Evolutionary conservation across 2,113 vertebrate genomes (phyloP), one percentile per base, ranked within the genome.

Genomic region (Crotalus viridis): DNA sequence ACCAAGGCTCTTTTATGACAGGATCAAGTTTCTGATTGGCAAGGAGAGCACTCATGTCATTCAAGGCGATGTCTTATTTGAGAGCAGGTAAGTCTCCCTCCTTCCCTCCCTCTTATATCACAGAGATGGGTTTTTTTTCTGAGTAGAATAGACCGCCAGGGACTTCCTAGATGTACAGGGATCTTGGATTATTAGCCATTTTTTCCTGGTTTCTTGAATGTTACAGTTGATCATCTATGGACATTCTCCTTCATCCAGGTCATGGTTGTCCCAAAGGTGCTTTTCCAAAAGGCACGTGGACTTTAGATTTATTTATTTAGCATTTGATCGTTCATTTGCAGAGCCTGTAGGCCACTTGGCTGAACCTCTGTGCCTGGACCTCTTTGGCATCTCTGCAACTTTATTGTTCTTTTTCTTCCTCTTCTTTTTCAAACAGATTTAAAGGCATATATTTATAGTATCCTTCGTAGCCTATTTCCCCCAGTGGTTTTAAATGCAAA

Each of bases 31-130:
- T 97, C 99, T 99, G 64, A 98, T 99, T 87, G 99, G 98, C 97
- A 99, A 99, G 95, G 97, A 98, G 87, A 99, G 98, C 95, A 99
- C 99, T 94, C 99, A 99, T 91, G 98, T 98, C 7, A 98, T 99
- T 96, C 98, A 98, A 26, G 98, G 98, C 96, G 99, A 99, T 86
- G 95, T 99, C 96, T 98, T 98, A 85, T 99, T 99, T 96, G 99
- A 99, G 95, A 99, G 98, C 98, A 99, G 99, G 99, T 99, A 97
- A 95, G 92, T 95, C 88, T 94, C 17, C 13, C 24, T 64, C 13
- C 89, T 24, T 52, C 51, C 26, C 13, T 54, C 86, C 48, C 48
- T 52, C 12, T 52, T 26, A 54, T n/a, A 52, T 87, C 22, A 13
- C 86, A 39, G 74, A 43, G 19, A 43, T 39, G 13, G 19, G 5